phyloP scores from a whole-genome alignment of 2,888 invertebrate genomes.

The Aspidiotus rigidus region DNA sequence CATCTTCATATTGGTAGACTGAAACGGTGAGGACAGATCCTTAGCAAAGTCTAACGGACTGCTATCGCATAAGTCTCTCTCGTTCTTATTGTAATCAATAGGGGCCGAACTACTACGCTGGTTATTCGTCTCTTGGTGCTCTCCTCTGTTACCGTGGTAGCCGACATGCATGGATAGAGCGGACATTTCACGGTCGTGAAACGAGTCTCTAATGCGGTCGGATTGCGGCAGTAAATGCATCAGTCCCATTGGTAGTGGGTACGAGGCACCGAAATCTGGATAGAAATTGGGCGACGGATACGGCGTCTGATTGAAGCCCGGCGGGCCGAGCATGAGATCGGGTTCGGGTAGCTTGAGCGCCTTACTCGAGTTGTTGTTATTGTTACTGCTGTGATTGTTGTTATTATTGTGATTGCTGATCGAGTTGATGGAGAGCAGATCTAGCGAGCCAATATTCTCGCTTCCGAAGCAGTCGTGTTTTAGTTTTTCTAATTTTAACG shows the following conservation, averaged over 20 bases:
- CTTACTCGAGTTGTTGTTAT: constrained; percentile 39
- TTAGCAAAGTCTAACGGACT: constrained; percentile 38
- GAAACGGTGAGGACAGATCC: constrained; percentile 20
- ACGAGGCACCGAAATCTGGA: constrained; percentile 68
- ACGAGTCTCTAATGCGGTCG: constrained; percentile 44
- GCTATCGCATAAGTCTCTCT: constrained; percentile 35
- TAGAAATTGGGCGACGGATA: constrained; percentile 58
- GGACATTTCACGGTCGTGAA: constrained; percentile 28
- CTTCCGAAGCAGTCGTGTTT: constrained; percentile 74
- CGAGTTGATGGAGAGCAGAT: constrained; percentile 56
- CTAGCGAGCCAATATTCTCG: constrained; percentile 57
- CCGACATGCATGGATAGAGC: constrained; percentile 37
- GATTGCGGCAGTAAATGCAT: constrained; percentile 70
- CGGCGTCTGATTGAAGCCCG: constrained; percentile 66
- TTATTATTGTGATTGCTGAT: constrained; percentile 42
- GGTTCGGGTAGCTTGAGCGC: constrained; percentile 37
- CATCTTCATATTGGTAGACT: constrained; percentile 36
- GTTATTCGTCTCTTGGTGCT: constrained; percentile 35
- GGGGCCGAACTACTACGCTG: constrained; percentile 35
- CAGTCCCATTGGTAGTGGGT: constrained; percentile 77
- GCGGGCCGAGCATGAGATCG: constrained; percentile 48
- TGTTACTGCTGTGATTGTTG: constrained; percentile 51
- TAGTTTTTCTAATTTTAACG: constrained; percentile 75
- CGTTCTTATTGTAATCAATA: constrained; percentile 35
- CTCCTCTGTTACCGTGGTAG: constrained; percentile 37